These are phyloP conservation scores for Pholis gunnellus DNA, from an alignment of 2,113 vertebrate genomes.

Conservation along the genomic window DNA sequence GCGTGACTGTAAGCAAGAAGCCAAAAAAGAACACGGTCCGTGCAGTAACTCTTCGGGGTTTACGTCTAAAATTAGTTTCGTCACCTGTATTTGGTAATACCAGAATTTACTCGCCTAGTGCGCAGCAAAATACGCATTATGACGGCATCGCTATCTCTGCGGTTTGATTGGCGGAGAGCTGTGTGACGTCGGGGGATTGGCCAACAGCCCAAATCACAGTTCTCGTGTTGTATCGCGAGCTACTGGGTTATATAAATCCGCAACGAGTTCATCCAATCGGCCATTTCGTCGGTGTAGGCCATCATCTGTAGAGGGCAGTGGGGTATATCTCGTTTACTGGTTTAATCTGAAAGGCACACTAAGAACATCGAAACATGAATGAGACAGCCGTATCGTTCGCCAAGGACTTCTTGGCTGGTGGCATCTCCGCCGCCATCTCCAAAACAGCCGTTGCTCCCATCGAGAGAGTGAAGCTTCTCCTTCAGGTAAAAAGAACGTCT, in stretches of 20 bases:
- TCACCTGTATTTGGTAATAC: conserved; percentile 41
- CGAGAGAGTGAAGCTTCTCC: conserved; percentile 91
- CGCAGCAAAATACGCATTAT: neutral
- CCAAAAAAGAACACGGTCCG: neutral
- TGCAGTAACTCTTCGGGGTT: neutral
- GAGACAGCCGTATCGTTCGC: conserved; percentile 81
- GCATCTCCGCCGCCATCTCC: conserved; percentile 90
- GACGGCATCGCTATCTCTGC: neutral
- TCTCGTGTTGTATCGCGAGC: conserved; percentile 75
- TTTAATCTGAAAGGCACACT: conserved; percentile 64
- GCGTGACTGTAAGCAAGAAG: neutral
- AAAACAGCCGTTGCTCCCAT: conserved; percentile 92
- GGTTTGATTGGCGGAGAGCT: conserved; percentile 24
- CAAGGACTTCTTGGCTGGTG: conserved; percentile 90
- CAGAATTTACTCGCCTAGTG: neutral
- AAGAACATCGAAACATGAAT: conserved; percentile 74
- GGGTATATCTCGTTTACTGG: conserved; percentile 50
- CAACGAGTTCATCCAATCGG: conserved; percentile 64
- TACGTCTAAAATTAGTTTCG: conserved; percentile 13
- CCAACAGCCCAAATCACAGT: neutral
- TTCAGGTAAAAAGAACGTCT: conserved; percentile 79
- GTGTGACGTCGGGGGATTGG: neutral
- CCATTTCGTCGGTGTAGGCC: conserved; percentile 81
- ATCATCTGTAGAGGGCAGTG: conserved; percentile 62
- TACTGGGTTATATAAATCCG: conserved; percentile 57